Evolutionary conservation across 2,888 invertebrate species (phyloP).

Genomic region (Rutpela maculata): DNA sequence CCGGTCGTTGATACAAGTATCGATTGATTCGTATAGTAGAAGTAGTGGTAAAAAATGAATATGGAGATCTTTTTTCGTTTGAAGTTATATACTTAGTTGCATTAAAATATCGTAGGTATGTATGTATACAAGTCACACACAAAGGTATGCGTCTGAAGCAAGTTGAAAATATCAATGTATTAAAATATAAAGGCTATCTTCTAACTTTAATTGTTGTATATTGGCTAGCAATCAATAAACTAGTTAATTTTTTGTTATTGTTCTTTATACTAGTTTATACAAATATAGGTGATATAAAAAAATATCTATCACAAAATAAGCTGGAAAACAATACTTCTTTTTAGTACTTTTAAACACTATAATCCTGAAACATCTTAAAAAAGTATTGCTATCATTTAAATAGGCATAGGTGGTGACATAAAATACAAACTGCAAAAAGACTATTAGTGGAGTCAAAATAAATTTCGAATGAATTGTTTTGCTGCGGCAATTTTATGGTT

Average conservation of each 20-base stretch:
- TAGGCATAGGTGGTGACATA: no score
- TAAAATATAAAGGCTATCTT: neutral
- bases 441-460: no score
- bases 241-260: neutral
- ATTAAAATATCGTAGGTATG: conserved; percentile 9
- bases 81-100: neutral
- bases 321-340: neutral
- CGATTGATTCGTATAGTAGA: conserved; percentile 6
- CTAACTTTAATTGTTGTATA: no score
- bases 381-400: no score
- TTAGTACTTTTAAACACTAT: no score
- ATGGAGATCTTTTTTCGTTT: neutral
- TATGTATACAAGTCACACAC: neutral
- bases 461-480: no score
- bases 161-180: conserved; percentile 1
- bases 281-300: neutral
- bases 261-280: no score
- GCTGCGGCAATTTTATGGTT: no score
- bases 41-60: neutral
- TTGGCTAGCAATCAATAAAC: neutral
- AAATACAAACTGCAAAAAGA: no score
- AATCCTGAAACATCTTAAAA: no score
- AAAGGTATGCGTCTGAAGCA: neutral
- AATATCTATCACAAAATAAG: neutral
- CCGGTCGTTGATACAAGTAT: conserved; percentile 3